phyloP scores from a whole-genome alignment of 2,888 invertebrate genomes.

The Agrochola litura region DNA sequence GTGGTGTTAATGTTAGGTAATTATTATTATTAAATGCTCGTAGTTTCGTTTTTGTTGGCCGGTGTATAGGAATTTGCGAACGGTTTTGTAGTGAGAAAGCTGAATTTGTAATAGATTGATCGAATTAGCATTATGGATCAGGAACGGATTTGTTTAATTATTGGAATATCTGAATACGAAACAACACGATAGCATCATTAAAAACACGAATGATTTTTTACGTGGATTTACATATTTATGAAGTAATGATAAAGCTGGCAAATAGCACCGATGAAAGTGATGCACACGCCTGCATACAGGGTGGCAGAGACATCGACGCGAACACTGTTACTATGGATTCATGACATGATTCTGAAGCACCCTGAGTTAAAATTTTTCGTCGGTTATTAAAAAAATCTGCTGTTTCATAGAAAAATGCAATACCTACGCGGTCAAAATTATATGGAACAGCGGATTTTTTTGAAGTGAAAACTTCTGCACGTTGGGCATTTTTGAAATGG shows the following conservation, averaged over 20 bases:
- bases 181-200: constrained; percentile 6
- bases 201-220: neutral
- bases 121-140: constrained; percentile 2
- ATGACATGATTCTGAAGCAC: too few relatives aligned
- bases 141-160: constrained; percentile 22
- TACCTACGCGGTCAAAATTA: too few relatives aligned
- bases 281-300: too few relatives aligned
- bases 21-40: too few relatives aligned
- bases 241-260: neutral
- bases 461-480: too few relatives aligned
- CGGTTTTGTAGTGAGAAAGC: constrained; percentile 15
- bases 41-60: neutral
- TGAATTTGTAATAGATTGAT: constrained; percentile 10
- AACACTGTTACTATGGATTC: too few relatives aligned
- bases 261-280: neutral
- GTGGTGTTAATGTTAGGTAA: constrained; percentile 35
- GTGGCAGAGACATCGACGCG: too few relatives aligned
- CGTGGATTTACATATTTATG: neutral
- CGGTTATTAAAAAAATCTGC: too few relatives aligned
- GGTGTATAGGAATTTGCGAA: neutral
- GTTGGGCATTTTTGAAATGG: too few relatives aligned
- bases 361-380: too few relatives aligned
- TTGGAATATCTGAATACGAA: constrained; percentile 17
- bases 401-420: too few relatives aligned
- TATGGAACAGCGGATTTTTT: too few relatives aligned